Percentiles rank a stretch among this genome's conserved stretches.
Conservation (phyloP, 2,113 vertebrate genomes). For the Elaphurus davidianus region DNA sequence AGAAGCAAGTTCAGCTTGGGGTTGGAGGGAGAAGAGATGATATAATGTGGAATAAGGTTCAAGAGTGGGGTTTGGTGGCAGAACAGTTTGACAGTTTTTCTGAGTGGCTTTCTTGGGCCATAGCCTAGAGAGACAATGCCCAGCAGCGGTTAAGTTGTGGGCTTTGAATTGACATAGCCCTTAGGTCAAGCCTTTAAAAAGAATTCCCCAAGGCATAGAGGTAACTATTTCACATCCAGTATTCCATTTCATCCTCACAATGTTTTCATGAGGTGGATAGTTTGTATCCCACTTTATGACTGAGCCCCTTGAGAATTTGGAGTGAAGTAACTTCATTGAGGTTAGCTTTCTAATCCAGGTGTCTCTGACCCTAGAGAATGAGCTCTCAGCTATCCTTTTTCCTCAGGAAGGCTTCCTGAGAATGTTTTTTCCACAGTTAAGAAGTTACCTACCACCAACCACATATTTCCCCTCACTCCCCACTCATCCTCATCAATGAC, state of each 20-base stretch:
- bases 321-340: neutral
- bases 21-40: neutral
- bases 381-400: neutral
- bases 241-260: neutral
- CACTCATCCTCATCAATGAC: neutral
- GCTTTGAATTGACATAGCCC: neutral
- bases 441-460: neutral
- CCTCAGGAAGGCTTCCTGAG: neutral
- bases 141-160: neutral
- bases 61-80: neutral
- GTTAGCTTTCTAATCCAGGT: neutral
- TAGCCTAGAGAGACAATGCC: neutral
- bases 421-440: neutral
- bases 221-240: neutral
- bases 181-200: neutral
- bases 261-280: neutral
- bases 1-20: neutral
- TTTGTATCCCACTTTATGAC: neutral
- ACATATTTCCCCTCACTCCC: neutral
- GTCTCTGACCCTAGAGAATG: neutral
- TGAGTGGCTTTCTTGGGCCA: neutral
- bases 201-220: neutral
- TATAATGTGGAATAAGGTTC: neutral
- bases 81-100: neutral
- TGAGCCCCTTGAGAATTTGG: neutral